A percentile compares a stretch with the other conserved stretches of the same genome.
Evolutionary conservation across 2,113 vertebrate genomes (phyloP).

Genomic region (Indri indri): DNA sequence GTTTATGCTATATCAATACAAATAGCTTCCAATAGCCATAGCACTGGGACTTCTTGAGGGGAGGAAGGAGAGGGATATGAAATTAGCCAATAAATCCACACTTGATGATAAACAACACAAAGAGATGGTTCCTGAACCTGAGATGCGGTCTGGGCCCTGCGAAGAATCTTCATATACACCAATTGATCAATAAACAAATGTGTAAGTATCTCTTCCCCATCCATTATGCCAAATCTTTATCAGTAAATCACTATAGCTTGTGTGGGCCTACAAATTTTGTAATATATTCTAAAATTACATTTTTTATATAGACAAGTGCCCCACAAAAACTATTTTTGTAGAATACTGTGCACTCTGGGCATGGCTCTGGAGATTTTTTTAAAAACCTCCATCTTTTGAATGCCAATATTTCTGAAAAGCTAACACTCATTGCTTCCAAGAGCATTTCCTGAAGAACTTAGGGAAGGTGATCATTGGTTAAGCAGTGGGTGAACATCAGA

Average conservation of each 20-base stretch:
- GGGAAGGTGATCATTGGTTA: neutral
- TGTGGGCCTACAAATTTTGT: neutral
- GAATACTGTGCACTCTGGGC: neutral
- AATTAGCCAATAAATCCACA: neutral
- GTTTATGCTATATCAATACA: neutral
- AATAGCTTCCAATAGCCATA: neutral
- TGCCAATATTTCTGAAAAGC: neutral
- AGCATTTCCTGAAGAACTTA: neutral
- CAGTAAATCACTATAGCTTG: neutral
- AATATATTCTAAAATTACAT: neutral
- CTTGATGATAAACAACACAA: neutral
- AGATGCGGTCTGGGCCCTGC: neutral
- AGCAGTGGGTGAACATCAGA: neutral
- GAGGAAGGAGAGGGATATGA: neutral
- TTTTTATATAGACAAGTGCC: neutral
- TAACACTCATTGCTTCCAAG: neutral
- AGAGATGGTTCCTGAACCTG: neutral
- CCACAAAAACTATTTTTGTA: neutral
- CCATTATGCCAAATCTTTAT: neutral
- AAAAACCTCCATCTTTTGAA: neutral
- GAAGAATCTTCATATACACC: neutral
- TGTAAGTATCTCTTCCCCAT: neutral
- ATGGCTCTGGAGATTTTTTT: neutral
- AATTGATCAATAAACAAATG: neutral
- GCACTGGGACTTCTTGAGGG: neutral